Conservation (phyloP, 2,113 vertebrate genomes). For the Amphiprion percula region DNA sequence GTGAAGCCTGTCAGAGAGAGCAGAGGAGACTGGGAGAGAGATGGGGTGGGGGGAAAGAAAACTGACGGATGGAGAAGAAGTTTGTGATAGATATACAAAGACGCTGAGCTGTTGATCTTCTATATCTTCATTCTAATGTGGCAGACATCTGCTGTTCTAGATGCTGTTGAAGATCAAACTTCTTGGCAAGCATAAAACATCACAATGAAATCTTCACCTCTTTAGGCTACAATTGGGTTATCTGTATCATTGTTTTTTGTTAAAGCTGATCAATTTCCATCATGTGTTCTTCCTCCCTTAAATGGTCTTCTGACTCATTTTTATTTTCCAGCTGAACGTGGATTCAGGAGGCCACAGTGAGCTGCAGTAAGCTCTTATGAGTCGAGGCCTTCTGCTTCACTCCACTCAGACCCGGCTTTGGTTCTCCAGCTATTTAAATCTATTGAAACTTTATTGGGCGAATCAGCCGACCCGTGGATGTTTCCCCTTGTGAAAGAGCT, state of each 20-base stretch:
- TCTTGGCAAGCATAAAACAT: conserved; percentile 1
- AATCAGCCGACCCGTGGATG: conserved; percentile 65
- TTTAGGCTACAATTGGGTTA: too few species aligned
- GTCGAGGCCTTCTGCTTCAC: conserved; percentile 49
- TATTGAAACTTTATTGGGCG: conserved; percentile 80
- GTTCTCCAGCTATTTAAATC: conserved; percentile 87
- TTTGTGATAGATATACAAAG: conserved; percentile 28
- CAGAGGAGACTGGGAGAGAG: conserved; percentile 40
- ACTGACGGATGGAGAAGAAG: conserved; percentile 18
- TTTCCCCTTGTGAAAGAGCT: conserved; percentile 82
- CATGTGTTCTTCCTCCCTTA: conserved; percentile 3
- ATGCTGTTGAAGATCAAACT: background rate
- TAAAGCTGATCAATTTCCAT: background rate
- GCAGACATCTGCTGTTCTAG: background rate
- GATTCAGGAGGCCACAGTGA: conserved; percentile 19
- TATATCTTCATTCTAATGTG: background rate
- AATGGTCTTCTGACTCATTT: conserved; percentile 24
- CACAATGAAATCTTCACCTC: background rate
- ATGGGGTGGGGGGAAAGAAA: conserved; percentile 16
- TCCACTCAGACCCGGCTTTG: conserved; percentile 46
- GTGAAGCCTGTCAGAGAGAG: conserved; percentile 78
- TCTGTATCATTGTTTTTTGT: too few species aligned
- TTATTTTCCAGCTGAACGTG: conserved; percentile 3
- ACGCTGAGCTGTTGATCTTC: conserved; percentile 12
- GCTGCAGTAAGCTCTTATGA: conserved; percentile 34